Conservation (phyloP, 2,113 vertebrate species). For the Sterrhoptilus dennistouni region DNA sequence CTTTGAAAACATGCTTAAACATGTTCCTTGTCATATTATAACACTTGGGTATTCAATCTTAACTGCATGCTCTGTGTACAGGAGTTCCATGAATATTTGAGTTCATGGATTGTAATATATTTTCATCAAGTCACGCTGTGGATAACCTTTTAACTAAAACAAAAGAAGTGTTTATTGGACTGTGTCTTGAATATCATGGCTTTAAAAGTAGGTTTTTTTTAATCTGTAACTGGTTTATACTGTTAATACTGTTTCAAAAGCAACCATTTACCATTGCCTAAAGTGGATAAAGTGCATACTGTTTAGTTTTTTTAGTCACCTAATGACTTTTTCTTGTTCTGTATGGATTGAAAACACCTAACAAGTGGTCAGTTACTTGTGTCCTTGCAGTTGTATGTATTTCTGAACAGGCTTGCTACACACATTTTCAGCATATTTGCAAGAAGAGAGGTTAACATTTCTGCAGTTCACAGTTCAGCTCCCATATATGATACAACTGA, state of each 20-base stretch:
- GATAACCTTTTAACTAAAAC: background rate
- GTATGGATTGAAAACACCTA: background rate
- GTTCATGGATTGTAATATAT: background rate
- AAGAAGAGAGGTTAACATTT: background rate
- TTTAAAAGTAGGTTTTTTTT: background rate
- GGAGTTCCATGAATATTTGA: background rate
- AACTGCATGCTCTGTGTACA: background rate
- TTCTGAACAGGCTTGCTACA: background rate
- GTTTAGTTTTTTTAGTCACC: background rate
- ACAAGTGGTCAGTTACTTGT: background rate
- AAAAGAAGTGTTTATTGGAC: background rate
- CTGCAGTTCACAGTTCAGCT: background rate
- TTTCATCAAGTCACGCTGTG: background rate
- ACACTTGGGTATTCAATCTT: background rate
- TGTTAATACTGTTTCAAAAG: background rate
- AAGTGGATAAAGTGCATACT: background rate
- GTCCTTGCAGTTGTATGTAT: background rate
- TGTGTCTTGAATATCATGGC: background rate
- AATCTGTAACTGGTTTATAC: background rate
- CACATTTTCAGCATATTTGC: background rate
- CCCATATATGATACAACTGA: background rate
- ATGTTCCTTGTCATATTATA: background rate
- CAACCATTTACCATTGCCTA: background rate
- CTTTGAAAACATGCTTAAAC: background rate
- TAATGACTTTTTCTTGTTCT: background rate